Evolutionary conservation across 2,888 invertebrate species (phyloP).

Genomic region (Furcula furcula): DNA sequence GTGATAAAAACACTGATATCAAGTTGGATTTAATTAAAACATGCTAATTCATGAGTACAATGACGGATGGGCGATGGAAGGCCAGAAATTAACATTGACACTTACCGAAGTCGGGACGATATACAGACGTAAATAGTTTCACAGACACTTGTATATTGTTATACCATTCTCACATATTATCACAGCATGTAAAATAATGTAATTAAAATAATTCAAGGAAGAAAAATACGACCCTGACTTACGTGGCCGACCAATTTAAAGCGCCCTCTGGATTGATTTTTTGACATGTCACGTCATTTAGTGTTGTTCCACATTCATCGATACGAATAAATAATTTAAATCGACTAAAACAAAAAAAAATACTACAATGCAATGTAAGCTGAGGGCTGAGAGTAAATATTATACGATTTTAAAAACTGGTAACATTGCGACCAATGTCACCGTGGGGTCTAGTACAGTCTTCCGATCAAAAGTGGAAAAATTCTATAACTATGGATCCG

Average conservation of each 20-base stretch:
- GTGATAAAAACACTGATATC: conserved; percentile 51
- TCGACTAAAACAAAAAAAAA: background rate
- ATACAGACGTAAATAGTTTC: conserved; percentile 52
- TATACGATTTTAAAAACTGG: no score
- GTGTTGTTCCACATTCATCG: conserved; percentile 7
- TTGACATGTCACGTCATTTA: conserved; percentile 59
- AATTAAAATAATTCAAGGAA: conserved; percentile 61
- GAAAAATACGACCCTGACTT: conserved; percentile 79
- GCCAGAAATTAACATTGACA: conserved; percentile 24
- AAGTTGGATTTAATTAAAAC: conserved; percentile 62
- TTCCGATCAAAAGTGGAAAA: no score
- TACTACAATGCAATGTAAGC: no score
- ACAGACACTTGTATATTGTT: conserved; percentile 51
- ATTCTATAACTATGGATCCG: no score
- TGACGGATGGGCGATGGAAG: conserved; percentile 61
- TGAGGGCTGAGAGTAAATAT: no score
- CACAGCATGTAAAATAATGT: conserved; percentile 56
- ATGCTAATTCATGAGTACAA: conserved; percentile 67
- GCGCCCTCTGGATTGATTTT: conserved; percentile 77
- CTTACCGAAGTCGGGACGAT: conserved; percentile 57
- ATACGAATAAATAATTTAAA: background rate
- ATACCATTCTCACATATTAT: conserved; percentile 71
- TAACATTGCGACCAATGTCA: no score
- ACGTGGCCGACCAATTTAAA: conserved; percentile 77
- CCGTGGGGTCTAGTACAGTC: no score